Evolutionary conservation across 2,888 invertebrate species (phyloP).

Genomic region (Acanthosepion lycidas): DNA sequence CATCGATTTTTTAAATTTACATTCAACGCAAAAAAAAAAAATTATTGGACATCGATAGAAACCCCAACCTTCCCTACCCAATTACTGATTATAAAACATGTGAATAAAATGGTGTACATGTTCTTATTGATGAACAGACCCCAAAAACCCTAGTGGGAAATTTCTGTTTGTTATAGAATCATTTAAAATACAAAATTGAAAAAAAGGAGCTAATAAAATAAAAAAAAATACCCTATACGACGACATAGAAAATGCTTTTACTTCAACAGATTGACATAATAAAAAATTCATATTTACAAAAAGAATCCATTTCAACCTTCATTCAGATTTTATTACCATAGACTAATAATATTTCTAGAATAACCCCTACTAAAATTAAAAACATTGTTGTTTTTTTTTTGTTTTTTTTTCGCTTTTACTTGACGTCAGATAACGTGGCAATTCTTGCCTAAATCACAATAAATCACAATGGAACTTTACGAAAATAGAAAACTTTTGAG

Average conservation of each 20-base stretch:
- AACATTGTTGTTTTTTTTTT: neutral
- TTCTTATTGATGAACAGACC: too few relatives aligned
- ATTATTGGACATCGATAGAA: neutral
- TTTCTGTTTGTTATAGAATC: neutral
- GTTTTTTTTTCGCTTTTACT: neutral
- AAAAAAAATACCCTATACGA: neutral
- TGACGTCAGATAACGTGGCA: neutral
- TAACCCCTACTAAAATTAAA: neutral
- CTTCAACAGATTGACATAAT: neutral
- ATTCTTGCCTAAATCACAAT: neutral
- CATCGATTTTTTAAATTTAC: neutral
- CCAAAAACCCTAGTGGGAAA: neutral
- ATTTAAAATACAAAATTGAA: neutral
- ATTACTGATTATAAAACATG: too few relatives aligned
- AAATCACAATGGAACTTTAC: neutral
- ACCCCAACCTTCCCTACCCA: too few relatives aligned
- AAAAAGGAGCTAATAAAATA: neutral
- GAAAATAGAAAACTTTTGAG: neutral
- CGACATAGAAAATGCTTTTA: neutral
- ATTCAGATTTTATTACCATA: neutral
- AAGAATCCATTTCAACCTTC: neutral
- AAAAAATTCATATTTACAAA: neutral
- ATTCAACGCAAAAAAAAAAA: neutral
- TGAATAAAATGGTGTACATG: too few relatives aligned
- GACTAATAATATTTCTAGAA: neutral